A percentile compares a stretch with the other conserved stretches of the same genome.
Conservation (phyloP, 2,888 invertebrate species). For the Epinotia brunnichana region DNA sequence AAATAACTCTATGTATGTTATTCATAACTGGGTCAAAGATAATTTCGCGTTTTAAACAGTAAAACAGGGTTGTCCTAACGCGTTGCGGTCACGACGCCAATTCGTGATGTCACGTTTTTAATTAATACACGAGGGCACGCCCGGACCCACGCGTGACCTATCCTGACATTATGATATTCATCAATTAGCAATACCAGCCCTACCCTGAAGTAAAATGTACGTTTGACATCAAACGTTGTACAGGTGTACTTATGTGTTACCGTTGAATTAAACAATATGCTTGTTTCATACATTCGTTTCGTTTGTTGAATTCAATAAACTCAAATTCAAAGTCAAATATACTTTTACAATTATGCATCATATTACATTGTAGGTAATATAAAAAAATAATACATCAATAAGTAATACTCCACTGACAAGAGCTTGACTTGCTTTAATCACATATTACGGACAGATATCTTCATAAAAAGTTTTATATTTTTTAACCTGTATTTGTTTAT, state of each 20-base stretch:
- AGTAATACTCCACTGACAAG: too few relatives aligned
- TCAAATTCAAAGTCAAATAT: too few relatives aligned
- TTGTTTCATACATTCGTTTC: too few relatives aligned
- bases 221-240: conserved; percentile 28
- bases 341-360: too few relatives aligned
- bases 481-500: too few relatives aligned
- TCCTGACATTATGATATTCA: conserved; percentile 37
- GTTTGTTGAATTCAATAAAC: too few relatives aligned
- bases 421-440: too few relatives aligned
- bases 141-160: conserved; percentile 42
- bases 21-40: conserved; percentile 22
- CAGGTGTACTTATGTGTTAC: background rate
- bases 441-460: too few relatives aligned
- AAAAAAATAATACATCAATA: too few relatives aligned
- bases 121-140: conserved; percentile 46
- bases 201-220: conserved; percentile 21
- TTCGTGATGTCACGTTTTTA: conserved; percentile 47
- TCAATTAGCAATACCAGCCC: conserved; percentile 37
- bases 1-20: background rate
- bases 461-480: too few relatives aligned
- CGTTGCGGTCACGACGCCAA: conserved; percentile 43
- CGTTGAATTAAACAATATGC: too few relatives aligned
- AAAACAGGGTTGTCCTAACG: conserved; percentile 37
- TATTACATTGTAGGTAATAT: too few relatives aligned
- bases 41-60: conserved; percentile 25